phyloP scores from a whole-genome alignment of 1,140 invertebrate species.

The Vanessa atalanta region DNA sequence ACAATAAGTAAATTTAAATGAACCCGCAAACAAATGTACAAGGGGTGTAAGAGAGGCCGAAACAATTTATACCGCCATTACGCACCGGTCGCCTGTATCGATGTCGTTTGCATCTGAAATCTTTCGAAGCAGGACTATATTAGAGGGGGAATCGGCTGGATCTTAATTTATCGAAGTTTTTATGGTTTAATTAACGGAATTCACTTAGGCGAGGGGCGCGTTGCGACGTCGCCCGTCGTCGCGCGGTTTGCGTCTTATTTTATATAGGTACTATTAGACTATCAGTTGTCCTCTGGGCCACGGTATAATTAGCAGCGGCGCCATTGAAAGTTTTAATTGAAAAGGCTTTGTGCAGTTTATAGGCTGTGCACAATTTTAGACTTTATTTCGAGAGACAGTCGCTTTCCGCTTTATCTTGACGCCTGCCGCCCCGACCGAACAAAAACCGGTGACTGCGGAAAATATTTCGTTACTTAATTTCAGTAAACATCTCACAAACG shows the following conservation, averaged over 20 bases:
- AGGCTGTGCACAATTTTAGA: conserved; percentile 71
- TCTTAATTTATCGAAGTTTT: conserved; percentile 83
- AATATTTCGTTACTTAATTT: conserved; percentile 30
- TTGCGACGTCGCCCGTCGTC: conserved; percentile 51
- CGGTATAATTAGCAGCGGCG: conserved; percentile 70
- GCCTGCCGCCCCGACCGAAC: conserved; percentile 37
- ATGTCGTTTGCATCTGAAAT: conserved; percentile 78
- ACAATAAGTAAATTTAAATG: conserved; percentile 69
- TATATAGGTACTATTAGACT: conserved; percentile 50
- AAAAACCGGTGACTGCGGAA: conserved; percentile 18
- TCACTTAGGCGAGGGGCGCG: conserved; percentile 74
- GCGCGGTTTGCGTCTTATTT: conserved; percentile 72
- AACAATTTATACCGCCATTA: conserved; percentile 60
- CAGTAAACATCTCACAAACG: conserved; percentile 10
- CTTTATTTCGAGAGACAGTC: conserved; percentile 48
- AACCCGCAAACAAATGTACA: conserved; percentile 65
- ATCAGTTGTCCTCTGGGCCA: conserved; percentile 67
- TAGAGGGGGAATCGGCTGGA: conserved; percentile 80
- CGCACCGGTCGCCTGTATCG: conserved; percentile 62
- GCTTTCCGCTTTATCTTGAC: conserved; percentile 48
- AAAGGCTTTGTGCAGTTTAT: conserved; percentile 78
- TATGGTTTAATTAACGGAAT: conserved; percentile 83
- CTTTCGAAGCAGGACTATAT: conserved; percentile 73
- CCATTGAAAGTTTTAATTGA: conserved; percentile 80
- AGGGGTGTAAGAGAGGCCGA: conserved; percentile 45